phyloP scores from a whole-genome alignment of 1,140 invertebrate genomes.

The Musca domestica region DNA sequence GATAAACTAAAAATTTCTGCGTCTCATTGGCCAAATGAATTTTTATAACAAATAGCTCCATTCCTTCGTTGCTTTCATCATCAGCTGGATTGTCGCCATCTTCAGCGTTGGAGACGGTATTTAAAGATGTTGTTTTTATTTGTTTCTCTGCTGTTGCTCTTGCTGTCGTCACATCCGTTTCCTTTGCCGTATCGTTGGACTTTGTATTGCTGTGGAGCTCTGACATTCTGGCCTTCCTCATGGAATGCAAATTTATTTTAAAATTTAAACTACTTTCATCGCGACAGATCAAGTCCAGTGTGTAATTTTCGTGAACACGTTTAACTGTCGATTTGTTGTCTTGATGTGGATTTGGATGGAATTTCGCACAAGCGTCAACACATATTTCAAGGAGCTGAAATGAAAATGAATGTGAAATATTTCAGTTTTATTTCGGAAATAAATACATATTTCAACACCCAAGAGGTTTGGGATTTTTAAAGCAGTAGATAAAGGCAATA shows the following conservation, averaged over 20 bases:
- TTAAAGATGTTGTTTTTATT: neutral
- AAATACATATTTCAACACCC: too few relatives aligned
- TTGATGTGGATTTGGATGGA: neutral
- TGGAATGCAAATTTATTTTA: slow-evolving; percentile 28
- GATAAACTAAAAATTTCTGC: slow-evolving; percentile 29
- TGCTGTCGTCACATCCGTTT: neutral
- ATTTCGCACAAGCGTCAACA: neutral
- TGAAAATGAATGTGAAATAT: too few relatives aligned
- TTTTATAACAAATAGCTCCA: slow-evolving; percentile 27
- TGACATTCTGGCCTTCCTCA: neutral
- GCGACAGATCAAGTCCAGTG: slow-evolving; percentile 38
- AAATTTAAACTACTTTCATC: slow-evolving; percentile 40
- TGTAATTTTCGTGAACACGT: slow-evolving; percentile 39
- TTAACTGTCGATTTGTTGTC: neutral
- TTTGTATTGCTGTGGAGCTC: neutral
- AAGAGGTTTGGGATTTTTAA: too few relatives aligned
- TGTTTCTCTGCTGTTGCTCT: neutral
- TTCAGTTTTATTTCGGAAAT: too few relatives aligned
- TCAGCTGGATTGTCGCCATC: neutral
- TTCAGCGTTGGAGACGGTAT: neutral
- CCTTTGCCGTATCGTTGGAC: neutral
- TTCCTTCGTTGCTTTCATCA: neutral
- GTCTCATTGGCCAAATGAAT: slow-evolving; percentile 25
- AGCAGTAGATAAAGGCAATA: too few relatives aligned
- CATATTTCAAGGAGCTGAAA: slow-evolving; percentile 17